phyloP scores from a whole-genome alignment of 2,888 invertebrate species.

The Vannuccia rotundouncinata region DNA sequence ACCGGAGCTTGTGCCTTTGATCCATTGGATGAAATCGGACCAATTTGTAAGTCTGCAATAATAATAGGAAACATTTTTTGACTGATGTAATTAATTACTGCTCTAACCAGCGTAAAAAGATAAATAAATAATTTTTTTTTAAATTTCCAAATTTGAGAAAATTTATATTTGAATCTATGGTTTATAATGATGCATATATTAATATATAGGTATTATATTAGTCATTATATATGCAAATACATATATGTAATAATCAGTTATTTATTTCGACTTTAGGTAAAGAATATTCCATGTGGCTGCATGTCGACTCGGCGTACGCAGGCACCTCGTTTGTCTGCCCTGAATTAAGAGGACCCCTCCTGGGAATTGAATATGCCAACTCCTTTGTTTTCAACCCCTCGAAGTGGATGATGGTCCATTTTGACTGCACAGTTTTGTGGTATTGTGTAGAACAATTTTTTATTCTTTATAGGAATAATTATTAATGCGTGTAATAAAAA shows the following conservation, averaged over 20 bases:
- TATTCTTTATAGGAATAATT: no score
- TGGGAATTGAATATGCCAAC: constrained; percentile 67
- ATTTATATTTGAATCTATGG: no score
- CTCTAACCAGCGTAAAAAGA: no score
- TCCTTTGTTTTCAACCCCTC: constrained; percentile 97
- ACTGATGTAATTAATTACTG: no score
- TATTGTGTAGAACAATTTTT: no score
- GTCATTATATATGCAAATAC: no score
- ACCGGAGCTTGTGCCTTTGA: constrained; percentile 96
- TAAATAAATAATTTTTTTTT: no score
- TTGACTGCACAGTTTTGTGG: constrained; percentile 98
- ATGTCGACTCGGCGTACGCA: constrained; percentile 95
- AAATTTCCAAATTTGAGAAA: no score
- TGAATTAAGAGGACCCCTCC: constrained; percentile 80
- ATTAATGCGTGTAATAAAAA: no score
- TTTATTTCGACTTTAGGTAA: constrained; percentile 57
- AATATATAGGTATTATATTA: no score
- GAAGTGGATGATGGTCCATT: constrained; percentile 97
- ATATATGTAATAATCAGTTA: background rate
- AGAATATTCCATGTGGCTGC: constrained; percentile 81
- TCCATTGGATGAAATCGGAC: constrained; percentile 66
- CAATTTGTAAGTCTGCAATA: constrained; percentile 64
- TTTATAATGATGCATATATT: no score
- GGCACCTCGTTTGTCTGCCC: constrained; percentile 89
- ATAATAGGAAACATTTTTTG: background rate